These are phyloP conservation scores for Fistularia tabacaria DNA, from an alignment of 2,797 vertebrate genomes.

Conservation along the genomic window DNA sequence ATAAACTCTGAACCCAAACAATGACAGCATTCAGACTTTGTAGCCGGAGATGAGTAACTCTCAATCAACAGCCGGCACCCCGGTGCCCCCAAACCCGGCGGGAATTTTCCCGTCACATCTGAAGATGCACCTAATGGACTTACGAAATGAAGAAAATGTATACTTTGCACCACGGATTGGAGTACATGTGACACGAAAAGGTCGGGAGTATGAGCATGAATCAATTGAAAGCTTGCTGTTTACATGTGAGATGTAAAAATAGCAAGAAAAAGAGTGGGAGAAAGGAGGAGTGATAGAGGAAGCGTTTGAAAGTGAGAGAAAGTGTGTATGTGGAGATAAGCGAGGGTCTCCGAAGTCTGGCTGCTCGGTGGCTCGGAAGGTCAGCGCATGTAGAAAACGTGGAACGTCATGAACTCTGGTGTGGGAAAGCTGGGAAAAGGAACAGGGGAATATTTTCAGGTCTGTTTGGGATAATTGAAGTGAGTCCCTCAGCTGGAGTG, in stretches of 20 bases:
- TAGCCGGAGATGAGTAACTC: slow-evolving; percentile 41
- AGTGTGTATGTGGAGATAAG: slow-evolving; percentile 50
- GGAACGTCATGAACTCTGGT: slow-evolving; percentile 44
- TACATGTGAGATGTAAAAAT: slow-evolving; percentile 4
- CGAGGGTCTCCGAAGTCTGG: slow-evolving; percentile 48
- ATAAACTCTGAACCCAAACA: slow-evolving; percentile 72
- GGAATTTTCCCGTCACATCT: no score
- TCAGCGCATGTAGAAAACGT: slow-evolving; percentile 45
- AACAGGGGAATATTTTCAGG: slow-evolving; percentile 69
- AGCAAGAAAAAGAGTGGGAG: not conserved
- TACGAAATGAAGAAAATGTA: not conserved
- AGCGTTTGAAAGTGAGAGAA: slow-evolving; percentile 47
- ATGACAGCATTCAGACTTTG: slow-evolving; percentile 70
- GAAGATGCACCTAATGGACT: no score
- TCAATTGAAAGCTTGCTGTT: slow-evolving; percentile 12
- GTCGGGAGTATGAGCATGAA: not conserved
- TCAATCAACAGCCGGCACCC: slow-evolving; percentile 27
- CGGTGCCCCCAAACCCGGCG: slow-evolving; percentile 2
- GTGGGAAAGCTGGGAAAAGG: slow-evolving; percentile 61
- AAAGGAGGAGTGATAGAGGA: slow-evolving; percentile 36
- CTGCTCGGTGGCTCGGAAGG: slow-evolving; percentile 52
- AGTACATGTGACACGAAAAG: not conserved
- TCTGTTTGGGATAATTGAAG: slow-evolving; percentile 80
- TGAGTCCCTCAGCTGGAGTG: slow-evolving; percentile 71
- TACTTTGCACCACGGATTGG: not conserved